Percentiles rank a stretch among this genome's conserved stretches.
These are phyloP conservation scores for Scalopus aquaticus DNA, from an alignment of 2,113 vertebrate genomes.

Conservation along the genomic window DNA sequence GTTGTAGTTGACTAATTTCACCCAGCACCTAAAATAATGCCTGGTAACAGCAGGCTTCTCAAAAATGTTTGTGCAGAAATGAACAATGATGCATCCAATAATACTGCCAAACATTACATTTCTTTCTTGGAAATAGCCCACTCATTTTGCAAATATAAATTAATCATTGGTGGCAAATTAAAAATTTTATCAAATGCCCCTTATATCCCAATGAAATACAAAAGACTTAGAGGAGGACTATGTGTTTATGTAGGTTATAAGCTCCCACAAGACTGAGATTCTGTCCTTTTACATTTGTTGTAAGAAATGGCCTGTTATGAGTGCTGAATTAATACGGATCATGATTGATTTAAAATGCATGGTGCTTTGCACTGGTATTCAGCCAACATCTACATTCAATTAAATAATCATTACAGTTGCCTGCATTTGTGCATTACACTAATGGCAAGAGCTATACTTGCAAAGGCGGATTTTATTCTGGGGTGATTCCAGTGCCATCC, in stretches of 20 bases:
- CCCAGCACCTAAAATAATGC: neutral
- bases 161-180: neutral
- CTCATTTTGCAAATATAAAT: constrained; percentile 34
- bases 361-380: constrained; percentile 71
- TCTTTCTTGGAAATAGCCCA: neutral
- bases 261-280: constrained; percentile 28
- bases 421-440: constrained; percentile 14
- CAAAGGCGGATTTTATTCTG: constrained; percentile 28
- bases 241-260: constrained; percentile 50
- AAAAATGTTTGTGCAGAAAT: constrained; percentile 22
- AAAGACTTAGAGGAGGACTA: neutral
- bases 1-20: neutral
- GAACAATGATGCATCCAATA: neutral
- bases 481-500: neutral
- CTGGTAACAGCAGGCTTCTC: neutral
- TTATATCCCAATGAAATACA: neutral
- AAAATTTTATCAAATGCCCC: constrained; percentile 55
- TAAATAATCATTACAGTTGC: constrained; percentile 72
- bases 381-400: constrained; percentile 74
- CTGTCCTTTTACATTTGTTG: constrained; percentile 50
- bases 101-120: neutral
- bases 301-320: constrained; percentile 62
- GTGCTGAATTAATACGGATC: constrained; percentile 64
- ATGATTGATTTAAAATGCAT: constrained; percentile 72
- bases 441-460: constrained; percentile 42